These are phyloP conservation scores for Pseudorhiza aurosa DNA, from an alignment of 30 jellyfish, hydroid and myxozoan genomes.

Conservation along the genomic window DNA sequence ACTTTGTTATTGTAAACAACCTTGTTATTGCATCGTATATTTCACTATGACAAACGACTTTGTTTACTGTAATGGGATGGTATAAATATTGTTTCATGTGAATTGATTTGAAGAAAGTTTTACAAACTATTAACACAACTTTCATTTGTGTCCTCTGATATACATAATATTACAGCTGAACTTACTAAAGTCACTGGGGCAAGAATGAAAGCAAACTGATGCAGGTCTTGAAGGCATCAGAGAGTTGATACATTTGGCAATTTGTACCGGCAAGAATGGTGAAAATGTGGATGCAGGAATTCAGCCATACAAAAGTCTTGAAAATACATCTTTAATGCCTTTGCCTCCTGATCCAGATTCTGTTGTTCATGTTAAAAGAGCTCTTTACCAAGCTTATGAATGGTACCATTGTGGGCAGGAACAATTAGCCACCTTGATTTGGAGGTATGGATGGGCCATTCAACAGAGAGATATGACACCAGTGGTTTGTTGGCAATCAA, in stretches of 20 bases:
- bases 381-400: constrained; percentile 41
- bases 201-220: constrained; percentile 11
- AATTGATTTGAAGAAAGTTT: too few relatives aligned
- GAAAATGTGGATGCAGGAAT: constrained; percentile 48
- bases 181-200: constrained; percentile 38
- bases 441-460: constrained; percentile 19
- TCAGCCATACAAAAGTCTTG: constrained; percentile 21
- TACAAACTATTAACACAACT: too few relatives aligned
- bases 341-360: constrained; percentile 66
- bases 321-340: constrained; percentile 43
- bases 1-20: too few relatives aligned
- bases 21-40: too few relatives aligned
- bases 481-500: not conserved
- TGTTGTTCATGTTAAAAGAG: constrained; percentile 58
- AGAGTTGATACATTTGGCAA: constrained; percentile 36
- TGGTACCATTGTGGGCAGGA: constrained; percentile 58
- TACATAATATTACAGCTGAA: too few relatives aligned
- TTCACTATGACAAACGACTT: too few relatives aligned
- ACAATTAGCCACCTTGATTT: constrained; percentile 34
- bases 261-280: constrained; percentile 30
- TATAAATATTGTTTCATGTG: too few relatives aligned
- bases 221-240: constrained; percentile 6
- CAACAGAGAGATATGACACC: constrained; percentile 9
- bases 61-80: too few relatives aligned
- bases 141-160: too few relatives aligned